Evolutionary conservation across 2,113 vertebrate genomes (phyloP).

Genomic region (Manacus vitellinus): DNA sequence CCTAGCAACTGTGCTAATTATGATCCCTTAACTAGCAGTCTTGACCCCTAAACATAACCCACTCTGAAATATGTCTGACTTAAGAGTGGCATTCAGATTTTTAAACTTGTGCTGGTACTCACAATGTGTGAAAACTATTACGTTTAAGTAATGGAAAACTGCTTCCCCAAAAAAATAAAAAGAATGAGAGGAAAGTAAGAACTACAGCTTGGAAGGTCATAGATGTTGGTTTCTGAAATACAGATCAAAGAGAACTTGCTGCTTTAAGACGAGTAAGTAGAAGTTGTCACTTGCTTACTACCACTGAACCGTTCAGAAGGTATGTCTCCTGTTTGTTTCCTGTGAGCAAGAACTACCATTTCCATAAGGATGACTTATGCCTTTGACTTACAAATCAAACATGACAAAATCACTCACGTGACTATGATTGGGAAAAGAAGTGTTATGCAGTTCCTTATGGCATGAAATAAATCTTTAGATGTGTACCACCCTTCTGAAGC

Average conservation of each 20-base stretch:
- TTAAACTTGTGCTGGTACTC: neutral
- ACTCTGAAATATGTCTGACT: neutral
- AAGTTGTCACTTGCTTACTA: neutral
- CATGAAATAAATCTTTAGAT: neutral
- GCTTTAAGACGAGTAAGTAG: neutral
- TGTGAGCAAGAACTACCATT: neutral
- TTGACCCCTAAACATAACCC: neutral
- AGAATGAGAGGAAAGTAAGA: neutral
- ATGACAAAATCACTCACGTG: neutral
- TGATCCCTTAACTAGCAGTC: neutral
- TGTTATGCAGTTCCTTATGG: neutral
- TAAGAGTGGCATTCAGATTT: neutral
- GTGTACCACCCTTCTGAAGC: neutral
- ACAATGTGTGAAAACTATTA: neutral
- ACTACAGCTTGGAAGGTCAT: neutral
- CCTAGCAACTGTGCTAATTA: neutral
- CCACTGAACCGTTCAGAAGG: neutral
- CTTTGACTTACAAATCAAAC: neutral
- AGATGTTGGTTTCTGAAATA: neutral
- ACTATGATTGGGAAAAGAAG: neutral
- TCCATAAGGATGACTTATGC: neutral
- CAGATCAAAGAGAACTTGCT: neutral
- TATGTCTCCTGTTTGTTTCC: neutral
- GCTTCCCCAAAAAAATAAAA: neutral
- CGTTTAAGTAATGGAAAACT: neutral